Conservation (phyloP, 2,797 vertebrate genomes). For the Paguma larvata region DNA sequence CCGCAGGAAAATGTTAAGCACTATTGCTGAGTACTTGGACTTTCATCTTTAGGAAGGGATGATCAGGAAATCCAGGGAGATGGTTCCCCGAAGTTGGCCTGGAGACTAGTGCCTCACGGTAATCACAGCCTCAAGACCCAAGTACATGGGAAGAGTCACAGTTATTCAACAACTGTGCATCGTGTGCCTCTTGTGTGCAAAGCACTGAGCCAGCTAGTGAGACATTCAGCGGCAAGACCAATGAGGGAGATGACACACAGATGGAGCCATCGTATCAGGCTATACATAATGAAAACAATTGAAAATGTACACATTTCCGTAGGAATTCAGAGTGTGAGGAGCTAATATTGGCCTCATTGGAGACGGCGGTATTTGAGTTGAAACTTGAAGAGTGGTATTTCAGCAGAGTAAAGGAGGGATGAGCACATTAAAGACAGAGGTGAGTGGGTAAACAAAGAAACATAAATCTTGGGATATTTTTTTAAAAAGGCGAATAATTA, state of each 20-base stretch:
- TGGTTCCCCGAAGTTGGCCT: neutral
- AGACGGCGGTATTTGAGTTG: neutral
- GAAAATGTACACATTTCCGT: neutral
- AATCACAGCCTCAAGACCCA: neutral
- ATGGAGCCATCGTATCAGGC: rapidly evolving
- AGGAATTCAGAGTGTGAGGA: neutral
- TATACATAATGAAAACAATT: neutral
- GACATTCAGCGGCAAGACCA: neutral
- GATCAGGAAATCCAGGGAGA: slow-evolving; percentile 2
- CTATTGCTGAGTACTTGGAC: neutral
- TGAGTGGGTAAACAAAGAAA: neutral
- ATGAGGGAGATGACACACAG: rapidly evolving
- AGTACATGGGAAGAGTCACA: neutral
- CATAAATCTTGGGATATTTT: neutral
- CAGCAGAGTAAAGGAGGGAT: neutral
- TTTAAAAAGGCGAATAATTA: neutral
- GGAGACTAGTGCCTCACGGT: neutral
- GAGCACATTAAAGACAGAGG: neutral
- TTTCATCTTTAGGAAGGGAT: neutral
- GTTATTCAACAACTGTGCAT: neutral
- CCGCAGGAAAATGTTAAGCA: slow-evolving; percentile 64
- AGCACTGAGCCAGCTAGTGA: neutral
- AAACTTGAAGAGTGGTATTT: neutral
- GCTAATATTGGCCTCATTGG: neutral
- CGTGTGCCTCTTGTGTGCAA: neutral